Base-by-base conservation (phyloP, 1,140 invertebrate genomes). In the Drosophila miranda region DNA sequence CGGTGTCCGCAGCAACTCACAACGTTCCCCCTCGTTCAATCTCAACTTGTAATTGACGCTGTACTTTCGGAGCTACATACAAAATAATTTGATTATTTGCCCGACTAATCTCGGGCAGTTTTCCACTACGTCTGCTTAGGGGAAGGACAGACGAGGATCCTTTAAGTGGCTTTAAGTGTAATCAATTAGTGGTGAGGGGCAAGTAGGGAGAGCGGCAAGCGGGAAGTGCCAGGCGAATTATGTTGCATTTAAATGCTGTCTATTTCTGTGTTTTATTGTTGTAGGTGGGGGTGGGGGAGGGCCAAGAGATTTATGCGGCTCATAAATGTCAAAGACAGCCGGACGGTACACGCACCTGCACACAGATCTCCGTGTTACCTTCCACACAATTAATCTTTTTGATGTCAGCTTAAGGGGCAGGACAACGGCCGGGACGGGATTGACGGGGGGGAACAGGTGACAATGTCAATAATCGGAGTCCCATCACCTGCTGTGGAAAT, bases 21-120 rank as follows among this genome's bases (percentile, higher is more conserved):
- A n/a, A n/a, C n/a, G n/a, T n/a, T n/a, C n/a, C n/a, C n/a, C n/a
- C n/a, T n/a, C n/a, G n/a, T 41, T 49, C 46, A 52, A 50, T 43
- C 67, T 61, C 50, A 52, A 46, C 75, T 78, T 67, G 64, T 76
- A 80, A 79, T 66, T 79, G 54, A 69, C 76, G 55, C 59, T 50
- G 51, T 71, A 64, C 73, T 74, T 59, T 44, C 56, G 60, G 64
- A 51, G 52, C 53, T 55, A 58, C 58, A 45, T 78, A 69, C 73
- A 87, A 87, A 86, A 81, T 86, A 87, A 86, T 86, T 86, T 87
- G 81, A 86, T 87, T 86, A 86, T 86, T 78, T 68, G 62, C 64
- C 51, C 11, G 28, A 42, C 44, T 68, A 68, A 68, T 68, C 64
- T 42, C 42, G 61, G 11, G 3, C 28, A 6, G 14, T 14, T 5